Conservation (phyloP, 2,113 vertebrate genomes). For the Channa argus region DNA sequence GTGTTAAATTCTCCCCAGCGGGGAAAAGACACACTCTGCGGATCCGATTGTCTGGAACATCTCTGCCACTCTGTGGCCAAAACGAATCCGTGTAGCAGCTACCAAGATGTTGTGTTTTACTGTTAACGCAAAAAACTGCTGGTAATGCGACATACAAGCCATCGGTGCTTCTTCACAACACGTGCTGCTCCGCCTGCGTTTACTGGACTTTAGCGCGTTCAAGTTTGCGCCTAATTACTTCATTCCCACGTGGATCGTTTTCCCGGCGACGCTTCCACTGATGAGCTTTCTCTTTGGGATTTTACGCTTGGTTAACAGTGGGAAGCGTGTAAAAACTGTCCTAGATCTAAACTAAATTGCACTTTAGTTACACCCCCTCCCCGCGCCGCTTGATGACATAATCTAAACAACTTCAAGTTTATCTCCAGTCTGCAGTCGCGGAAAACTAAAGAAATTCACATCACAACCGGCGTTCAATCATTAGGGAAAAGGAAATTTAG, state of each 20-base stretch:
- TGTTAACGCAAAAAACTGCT: slow-evolving; percentile 36
- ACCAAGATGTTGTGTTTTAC: slow-evolving; percentile 8
- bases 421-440: not conserved
- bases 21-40: slow-evolving; percentile 25
- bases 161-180: slow-evolving; percentile 11
- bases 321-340: not conserved
- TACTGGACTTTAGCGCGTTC: slow-evolving; percentile 29
- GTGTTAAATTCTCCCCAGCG: slow-evolving; percentile 15
- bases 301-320: slow-evolving; percentile 6
- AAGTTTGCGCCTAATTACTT: slow-evolving; percentile 46
- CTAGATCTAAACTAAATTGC: slow-evolving; percentile 10
- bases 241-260: slow-evolving; percentile 62
- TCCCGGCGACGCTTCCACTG: slow-evolving; percentile 18
- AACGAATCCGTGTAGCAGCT: slow-evolving; percentile 55
- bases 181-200: slow-evolving; percentile 1
- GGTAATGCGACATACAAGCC: not conserved
- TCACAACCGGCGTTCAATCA: slow-evolving; percentile 9
- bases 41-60: slow-evolving; percentile 80
- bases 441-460: not conserved
- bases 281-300: not conserved
- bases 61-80: slow-evolving; percentile 86
- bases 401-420: not conserved
- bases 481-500: not conserved
- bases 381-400: not conserved
- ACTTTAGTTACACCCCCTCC: slow-evolving; percentile 10